Percentiles rank a stretch among this genome's conserved stretches.
Conservation (phyloP, 1,140 invertebrate species). For the Dinothrombium tinctorium region DNA sequence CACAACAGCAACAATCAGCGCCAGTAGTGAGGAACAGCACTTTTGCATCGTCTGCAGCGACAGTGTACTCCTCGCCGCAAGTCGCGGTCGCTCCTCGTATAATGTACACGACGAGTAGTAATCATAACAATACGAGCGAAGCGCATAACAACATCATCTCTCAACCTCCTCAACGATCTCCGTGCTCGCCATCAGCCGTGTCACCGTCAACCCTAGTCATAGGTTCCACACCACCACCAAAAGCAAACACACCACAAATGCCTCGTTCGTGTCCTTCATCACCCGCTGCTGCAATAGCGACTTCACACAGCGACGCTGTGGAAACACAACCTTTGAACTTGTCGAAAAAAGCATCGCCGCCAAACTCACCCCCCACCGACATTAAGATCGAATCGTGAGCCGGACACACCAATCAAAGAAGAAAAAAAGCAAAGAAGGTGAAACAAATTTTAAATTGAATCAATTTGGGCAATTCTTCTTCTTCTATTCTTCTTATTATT, state of each 20-base stretch:
- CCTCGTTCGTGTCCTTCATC: conserved; percentile 12
- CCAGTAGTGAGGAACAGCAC: neutral
- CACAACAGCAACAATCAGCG: conserved; percentile 1
- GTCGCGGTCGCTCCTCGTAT: conserved; percentile 8
- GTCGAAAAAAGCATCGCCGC: conserved; percentile 61
- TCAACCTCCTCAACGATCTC: conserved; percentile 2
- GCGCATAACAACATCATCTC: neutral
- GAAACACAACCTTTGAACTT: conserved; percentile 46
- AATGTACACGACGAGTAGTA: neutral
- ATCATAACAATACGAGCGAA: neutral
- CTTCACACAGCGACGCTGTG: conserved; percentile 37
- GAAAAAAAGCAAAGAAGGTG: too few relatives aligned
- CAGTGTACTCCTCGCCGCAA: neutral
- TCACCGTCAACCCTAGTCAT: conserved; percentile 7
- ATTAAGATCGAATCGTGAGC: too few relatives aligned
- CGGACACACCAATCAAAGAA: too few relatives aligned
- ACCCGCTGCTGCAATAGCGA: conserved; percentile 18
- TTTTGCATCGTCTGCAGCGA: conserved; percentile 1
- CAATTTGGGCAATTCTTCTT: too few relatives aligned
- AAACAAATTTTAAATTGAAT: too few relatives aligned
- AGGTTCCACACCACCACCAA: too few relatives aligned
- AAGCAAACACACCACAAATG: conserved; percentile 10
- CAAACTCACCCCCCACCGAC: conserved; percentile 17
- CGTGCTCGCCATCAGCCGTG: conserved; percentile 6
- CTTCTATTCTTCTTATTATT: too few relatives aligned